Base-by-base conservation (phyloP, 2,113 vertebrate genomes). In the Laticauda colubrina region DNA sequence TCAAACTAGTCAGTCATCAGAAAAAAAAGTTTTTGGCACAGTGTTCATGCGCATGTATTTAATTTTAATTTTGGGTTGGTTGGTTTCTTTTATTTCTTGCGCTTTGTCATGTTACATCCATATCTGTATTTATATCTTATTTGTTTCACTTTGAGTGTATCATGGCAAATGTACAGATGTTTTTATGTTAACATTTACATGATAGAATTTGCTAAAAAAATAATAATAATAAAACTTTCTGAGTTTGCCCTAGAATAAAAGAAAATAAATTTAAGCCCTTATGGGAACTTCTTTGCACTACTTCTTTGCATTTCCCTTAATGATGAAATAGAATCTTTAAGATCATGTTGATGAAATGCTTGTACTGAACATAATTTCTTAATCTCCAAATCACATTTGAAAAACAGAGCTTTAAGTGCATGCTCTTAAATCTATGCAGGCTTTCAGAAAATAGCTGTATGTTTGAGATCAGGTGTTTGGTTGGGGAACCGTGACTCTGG, bases 161-260 rank as follows among this genome's bases (percentile, higher is more conserved):
- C 97, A 98, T 98, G 97, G 97, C 97, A 97, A 98, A 97, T 99
- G 99, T 99, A 99, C 99, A 99, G 98, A 98, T 97, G 97, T 97
- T 98, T 98, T 98, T 98, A 93, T 97, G 97, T 98, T 98, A 98
- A 98, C 98, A 98, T 98, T 98, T 98, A 98, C 95, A 98, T 99
- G 98, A 98, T 99, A 98, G 98, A 98, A 98, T 99, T 99, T 99
- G 98, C 98, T 98, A 98, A 98, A 98, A 98, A 98, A 98, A 98
- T 48, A 98, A 98, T 98, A 98, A 98, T 94, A 95, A 95, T 93
- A 95, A 96, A 95, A 96, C 96, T 95, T 97, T 98, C 97, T 97
- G 96, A 97, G 98, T 99, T 99, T 99, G 98, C 98, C 98, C 98
- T 98, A 98, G 98, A 98, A 96, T 98, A 98, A 98, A 94, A 98